phyloP scores from a whole-genome alignment of 2,888 invertebrate genomes.

The Xanthia icteritia region DNA sequence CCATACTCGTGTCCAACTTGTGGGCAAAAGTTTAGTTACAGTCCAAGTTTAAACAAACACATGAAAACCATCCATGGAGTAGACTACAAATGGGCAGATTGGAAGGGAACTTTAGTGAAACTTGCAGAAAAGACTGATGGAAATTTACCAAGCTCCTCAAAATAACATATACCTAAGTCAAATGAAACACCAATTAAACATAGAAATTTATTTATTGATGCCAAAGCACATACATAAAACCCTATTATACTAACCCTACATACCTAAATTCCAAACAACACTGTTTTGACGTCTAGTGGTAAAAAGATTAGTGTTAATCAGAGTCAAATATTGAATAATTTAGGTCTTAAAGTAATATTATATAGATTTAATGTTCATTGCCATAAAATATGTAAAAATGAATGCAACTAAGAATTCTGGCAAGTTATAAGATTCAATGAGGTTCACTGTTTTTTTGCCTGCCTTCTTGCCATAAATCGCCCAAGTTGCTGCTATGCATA shows the following conservation, averaged over 20 bases:
- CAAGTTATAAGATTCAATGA: conserved; percentile 1
- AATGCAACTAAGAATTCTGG: conserved; percentile 25
- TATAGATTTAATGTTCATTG: conserved; percentile 51
- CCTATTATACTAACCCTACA: conserved; percentile 50
- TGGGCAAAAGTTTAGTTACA: conserved; percentile 83
- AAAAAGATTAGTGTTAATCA: conserved; percentile 61
- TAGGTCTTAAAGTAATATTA: conserved; percentile 55
- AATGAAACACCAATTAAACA: conserved; percentile 59
- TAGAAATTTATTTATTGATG: conserved; percentile 68
- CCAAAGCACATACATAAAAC: conserved; percentile 65
- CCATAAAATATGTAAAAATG: conserved; percentile 40
- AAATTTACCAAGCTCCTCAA: conserved; percentile 24
- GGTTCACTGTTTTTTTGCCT: conserved; percentile 4
- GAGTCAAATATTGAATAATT: conserved; percentile 63
- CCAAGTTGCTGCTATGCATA: conserved; percentile 21
- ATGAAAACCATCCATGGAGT: conserved; percentile 84
- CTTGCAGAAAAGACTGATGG: conserved; percentile 53
- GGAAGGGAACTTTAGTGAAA: conserved; percentile 67
- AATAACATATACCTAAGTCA: conserved; percentile 29
- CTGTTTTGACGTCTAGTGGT: conserved; percentile 55
- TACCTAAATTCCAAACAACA: conserved; percentile 57
- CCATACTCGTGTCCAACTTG: conserved; percentile 85
- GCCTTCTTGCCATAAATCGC: neutral
- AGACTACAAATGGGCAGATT: conserved; percentile 83
- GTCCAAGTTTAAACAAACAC: conserved; percentile 87